Evolutionary conservation across 2,113 vertebrate species (phyloP), one percentile per base, ranked within the genome.

Genomic region (Equus quagga): DNA sequence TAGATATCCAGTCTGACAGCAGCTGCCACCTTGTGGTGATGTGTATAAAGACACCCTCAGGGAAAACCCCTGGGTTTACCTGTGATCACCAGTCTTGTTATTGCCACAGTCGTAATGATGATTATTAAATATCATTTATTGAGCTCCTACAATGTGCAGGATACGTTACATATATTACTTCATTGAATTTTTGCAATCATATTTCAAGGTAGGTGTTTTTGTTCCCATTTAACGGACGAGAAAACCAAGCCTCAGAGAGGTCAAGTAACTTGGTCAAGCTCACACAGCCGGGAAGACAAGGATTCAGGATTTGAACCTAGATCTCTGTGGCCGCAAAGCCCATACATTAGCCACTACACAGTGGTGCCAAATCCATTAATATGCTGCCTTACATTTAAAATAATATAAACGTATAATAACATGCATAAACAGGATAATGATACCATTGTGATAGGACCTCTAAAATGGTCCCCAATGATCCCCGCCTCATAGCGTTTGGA

Each of bases 11-110:
- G 64, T 3, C 51, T 73, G 72, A 5, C 33, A 14, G 24, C 72
- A 26, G 89, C 92, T 96, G 89, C 95, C 94, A 91, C 89, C 96
- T 96, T 4, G 85, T 89, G 95, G 96, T 36, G 23, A 33, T 60
- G 62, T 75, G 93, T 51, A 46, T 33, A 86, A 90, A 73, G 46
- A 91, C 67, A 73, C 6, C 36, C 36, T 64, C 1, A 12, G 11
- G 92, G 67, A 44, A 60, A 78, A 11, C 28, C 41, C 80, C 28
- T 7, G 44, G 54, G 13, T 23, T 23, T 14, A 1, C 14, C 28
- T 86, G 3, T 8, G 14, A 44, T 21, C 2, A 11, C 58, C 2
- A 8, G 92, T 23, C 64, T 64, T 28, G 33, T 65, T 23, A 33
- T 21, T 73, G 51, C 41, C 19, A 7, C 1, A 1, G 44, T 14